Evolutionary conservation across 2,113 vertebrate genomes (phyloP).

Genomic region (Cisticola juncidis): DNA sequence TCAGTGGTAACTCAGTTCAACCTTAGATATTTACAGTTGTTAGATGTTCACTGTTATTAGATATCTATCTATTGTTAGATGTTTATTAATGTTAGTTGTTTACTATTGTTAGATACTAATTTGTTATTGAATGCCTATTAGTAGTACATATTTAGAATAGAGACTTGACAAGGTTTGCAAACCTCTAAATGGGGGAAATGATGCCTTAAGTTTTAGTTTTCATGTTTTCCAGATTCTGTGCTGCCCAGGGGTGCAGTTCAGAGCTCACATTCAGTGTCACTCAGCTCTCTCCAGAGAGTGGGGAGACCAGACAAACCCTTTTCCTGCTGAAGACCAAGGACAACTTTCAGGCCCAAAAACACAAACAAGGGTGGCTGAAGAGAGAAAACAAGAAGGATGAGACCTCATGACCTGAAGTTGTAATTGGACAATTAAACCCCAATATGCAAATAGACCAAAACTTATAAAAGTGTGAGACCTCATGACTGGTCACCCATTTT

Average conservation of each 20-base stretch:
- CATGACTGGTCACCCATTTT: accelerated
- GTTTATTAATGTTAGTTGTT: not conserved
- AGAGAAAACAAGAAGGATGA: not conserved
- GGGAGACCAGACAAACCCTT: not conserved
- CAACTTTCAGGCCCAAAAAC: not conserved
- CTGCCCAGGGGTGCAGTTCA: not conserved
- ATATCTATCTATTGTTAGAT: not conserved
- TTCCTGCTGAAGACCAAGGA: not conserved
- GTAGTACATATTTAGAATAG: not conserved
- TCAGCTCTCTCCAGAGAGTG: not conserved
- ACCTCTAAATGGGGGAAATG: not conserved
- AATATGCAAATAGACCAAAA: not conserved
- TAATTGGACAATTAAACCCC: not conserved
- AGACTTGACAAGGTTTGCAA: not conserved
- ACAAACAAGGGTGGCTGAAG: not conserved
- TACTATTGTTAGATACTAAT: not conserved
- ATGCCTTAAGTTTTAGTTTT: not conserved
- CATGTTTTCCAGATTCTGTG: not conserved
- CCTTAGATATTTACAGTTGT: not conserved
- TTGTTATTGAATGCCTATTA: not conserved
- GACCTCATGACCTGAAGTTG: not conserved
- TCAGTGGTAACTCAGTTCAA: not conserved
- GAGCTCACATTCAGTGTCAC: not conserved
- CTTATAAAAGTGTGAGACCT: not conserved
- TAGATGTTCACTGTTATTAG: not conserved